A percentile compares a stretch with the other conserved stretches of the same genome.
Evolutionary conservation across 1,140 invertebrate species (phyloP).

Genomic region (Zaprionus gabonicus): DNA sequence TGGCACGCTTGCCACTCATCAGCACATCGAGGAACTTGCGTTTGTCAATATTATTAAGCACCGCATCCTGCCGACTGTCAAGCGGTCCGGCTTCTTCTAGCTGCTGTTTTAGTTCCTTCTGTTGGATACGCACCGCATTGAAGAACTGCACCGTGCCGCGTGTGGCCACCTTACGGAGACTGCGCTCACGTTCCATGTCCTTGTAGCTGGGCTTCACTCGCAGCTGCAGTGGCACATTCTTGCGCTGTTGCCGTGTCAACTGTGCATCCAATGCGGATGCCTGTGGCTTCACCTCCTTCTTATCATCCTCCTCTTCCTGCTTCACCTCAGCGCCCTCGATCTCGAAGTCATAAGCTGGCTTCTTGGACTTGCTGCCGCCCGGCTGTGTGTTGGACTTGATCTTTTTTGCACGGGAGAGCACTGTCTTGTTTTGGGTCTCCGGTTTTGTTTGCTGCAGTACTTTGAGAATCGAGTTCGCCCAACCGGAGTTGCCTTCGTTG

Average conservation of each 20-base stretch:
- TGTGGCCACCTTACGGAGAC: conserved; percentile 93
- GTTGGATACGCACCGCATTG: conserved; percentile 94
- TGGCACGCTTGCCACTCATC: conserved; percentile 88
- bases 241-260: conserved; percentile 67
- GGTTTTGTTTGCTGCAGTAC: conserved; percentile 59
- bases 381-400: neutral
- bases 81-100: conserved; percentile 90
- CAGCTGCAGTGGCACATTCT: conserved; percentile 87
- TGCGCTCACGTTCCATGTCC: conserved; percentile 90
- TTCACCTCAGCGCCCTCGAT: conserved; percentile 84
- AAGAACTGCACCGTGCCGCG: conserved; percentile 96
- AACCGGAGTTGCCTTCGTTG: conserved; percentile 58
- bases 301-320: conserved; percentile 85
- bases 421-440: conserved; percentile 39
- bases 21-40: conserved; percentile 92
- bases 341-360: conserved; percentile 84
- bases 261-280: conserved; percentile 66
- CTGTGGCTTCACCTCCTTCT: conserved; percentile 81
- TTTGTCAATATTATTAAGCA: conserved; percentile 92
- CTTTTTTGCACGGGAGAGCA: conserved; percentile 59
- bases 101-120: conserved; percentile 90
- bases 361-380: conserved; percentile 10
- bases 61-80: conserved; percentile 92
- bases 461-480: conserved; percentile 65
- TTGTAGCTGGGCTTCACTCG: conserved; percentile 91